A percentile compares a stretch with the other conserved stretches of the same genome.
phyloP scores from a whole-genome alignment of 2,113 vertebrate species.

The Pygoscelis adeliae region DNA sequence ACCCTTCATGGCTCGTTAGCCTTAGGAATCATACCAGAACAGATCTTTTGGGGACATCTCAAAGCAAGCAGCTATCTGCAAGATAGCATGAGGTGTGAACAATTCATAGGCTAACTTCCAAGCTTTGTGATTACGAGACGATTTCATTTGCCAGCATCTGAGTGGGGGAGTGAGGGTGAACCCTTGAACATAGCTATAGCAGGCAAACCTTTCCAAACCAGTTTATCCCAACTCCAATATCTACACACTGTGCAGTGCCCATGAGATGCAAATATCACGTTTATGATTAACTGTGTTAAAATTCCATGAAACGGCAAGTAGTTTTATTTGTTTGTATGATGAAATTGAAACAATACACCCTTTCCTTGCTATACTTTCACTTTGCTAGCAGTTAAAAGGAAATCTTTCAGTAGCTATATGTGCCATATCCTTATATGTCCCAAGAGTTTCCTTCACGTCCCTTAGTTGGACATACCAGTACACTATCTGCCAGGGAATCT shows the following conservation, averaged over 20 bases:
- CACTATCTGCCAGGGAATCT: background rate
- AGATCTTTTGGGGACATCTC: background rate
- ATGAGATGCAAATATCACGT: constrained; percentile 56
- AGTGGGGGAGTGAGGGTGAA: constrained; percentile 23
- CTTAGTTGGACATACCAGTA: background rate
- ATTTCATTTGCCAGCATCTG: background rate
- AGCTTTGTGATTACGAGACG: background rate
- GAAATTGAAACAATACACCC: constrained; percentile 24
- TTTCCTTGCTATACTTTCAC: constrained; percentile 15
- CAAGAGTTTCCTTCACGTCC: background rate
- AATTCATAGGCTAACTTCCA: background rate
- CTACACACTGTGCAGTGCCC: constrained; percentile 39
- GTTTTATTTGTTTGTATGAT: constrained; percentile 46
- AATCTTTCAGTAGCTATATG: background rate
- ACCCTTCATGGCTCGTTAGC: background rate
- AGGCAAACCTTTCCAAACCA: constrained; percentile 47
- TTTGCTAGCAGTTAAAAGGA: background rate
- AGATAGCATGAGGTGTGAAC: background rate
- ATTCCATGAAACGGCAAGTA: constrained; percentile 56
- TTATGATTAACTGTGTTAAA: constrained; percentile 73
- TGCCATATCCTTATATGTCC: background rate
- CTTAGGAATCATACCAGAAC: background rate
- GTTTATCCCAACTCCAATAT: constrained; percentile 51
- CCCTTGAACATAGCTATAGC: background rate
- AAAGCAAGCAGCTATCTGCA: constrained; percentile 34